Evolutionary conservation across 2,113 vertebrate genomes (phyloP), one percentile per base, ranked within the genome.

Genomic region (Nibea albiflora): DNA sequence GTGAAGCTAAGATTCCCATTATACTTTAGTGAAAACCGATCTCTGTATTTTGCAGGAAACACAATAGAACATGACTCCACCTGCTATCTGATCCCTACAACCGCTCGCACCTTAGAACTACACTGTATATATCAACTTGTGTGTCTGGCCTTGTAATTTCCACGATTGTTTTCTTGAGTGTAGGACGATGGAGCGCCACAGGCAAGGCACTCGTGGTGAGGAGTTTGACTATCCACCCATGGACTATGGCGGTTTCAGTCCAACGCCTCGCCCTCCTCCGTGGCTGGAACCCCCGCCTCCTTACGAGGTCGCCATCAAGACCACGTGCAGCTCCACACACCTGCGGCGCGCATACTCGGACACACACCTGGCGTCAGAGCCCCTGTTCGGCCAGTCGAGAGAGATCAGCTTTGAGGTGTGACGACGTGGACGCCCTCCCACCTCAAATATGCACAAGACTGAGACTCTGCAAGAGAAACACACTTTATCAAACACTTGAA

Each of bases 351-450:
- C 95, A 7, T 95, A 95, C 85, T 96, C 95, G 4, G 95, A 96
- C 90, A 93, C 95, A 5, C 92, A 94, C 60, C 90, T 95, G 84
- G 88, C 94, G 1, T 76, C 93, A 2, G 95, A 96, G 81, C 94
- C 95, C 0, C 89, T 96, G 64, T 95, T 95, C 39, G 92, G 93
- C 78, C 93, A 84, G 16, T 96, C 95, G 5, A 92, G 95, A 46
- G 95, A 96, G 84, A 95, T 96, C 75, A 96, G 95, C 89, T 96
- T 96, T 46, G 95, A 96, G 85, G 95, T 96, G 87, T 96, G 91
- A 95, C 1, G 22, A 39, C 35, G 24, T 28, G 67, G 89, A 87
- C 2, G 22, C 58, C 2, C 2, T 6, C 14, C n/a, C 19, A 0
- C 14, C 35, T 2, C 50, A 20, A 52, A 54, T 0, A 35, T 52